A percentile compares a stretch with the other conserved stretches of the same genome.
These are phyloP conservation scores for Vicugna pacos DNA, from an alignment of 2,113 vertebrate genomes.

Conservation along the genomic window DNA sequence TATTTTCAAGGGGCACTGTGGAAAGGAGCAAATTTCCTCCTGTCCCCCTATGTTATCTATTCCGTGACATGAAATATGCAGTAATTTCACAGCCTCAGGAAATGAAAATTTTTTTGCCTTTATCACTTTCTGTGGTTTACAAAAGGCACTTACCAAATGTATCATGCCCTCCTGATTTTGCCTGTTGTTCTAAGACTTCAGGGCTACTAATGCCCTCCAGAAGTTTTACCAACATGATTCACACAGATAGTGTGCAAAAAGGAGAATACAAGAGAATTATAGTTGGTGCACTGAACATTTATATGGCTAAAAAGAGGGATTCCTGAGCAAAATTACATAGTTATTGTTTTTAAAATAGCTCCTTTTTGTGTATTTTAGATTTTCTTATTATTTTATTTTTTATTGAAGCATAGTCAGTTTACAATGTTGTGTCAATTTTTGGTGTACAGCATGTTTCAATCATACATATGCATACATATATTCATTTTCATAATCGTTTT, in stretches of 20 bases:
- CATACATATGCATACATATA: too few species aligned
- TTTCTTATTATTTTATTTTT: too few species aligned
- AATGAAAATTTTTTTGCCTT: not conserved
- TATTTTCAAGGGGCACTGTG: constrained; percentile 54
- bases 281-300: not conserved
- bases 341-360: too few species aligned
- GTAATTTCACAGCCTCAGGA: constrained; percentile 46
- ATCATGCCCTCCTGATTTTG: not conserved
- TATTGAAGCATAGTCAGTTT: too few species aligned
- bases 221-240: not conserved
- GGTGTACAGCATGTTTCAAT: too few species aligned
- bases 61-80: constrained; percentile 62
- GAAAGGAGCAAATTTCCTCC: constrained; percentile 63
- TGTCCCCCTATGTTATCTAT: constrained; percentile 48
- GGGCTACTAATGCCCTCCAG: not conserved
- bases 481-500: too few species aligned
- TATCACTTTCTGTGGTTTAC: constrained; percentile 59
- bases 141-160: constrained; percentile 37
- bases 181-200: not conserved
- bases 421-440: too few species aligned
- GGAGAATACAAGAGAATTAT: not conserved
- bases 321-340: not conserved
- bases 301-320: not conserved
- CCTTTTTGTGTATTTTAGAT: too few species aligned
- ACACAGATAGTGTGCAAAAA: not conserved